Evolutionary conservation across 2,797 vertebrate species (phyloP).

Genomic region (Pygocentrus nattereri): DNA sequence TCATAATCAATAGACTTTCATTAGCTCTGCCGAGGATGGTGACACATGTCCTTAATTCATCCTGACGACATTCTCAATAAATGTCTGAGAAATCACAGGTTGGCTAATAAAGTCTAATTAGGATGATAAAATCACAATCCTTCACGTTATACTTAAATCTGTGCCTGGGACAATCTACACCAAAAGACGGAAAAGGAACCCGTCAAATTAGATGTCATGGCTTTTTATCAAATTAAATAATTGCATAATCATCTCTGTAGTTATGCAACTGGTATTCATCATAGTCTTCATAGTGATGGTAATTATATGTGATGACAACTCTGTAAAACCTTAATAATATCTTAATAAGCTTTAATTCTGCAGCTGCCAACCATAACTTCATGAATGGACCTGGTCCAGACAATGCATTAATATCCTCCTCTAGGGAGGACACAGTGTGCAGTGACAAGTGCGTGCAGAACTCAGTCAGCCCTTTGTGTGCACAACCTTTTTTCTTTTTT

Average conservation of each 20-base stretch:
- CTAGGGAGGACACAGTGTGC: too few relatives aligned
- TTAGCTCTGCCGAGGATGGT: conserved; percentile 21
- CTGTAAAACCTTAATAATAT: not conserved
- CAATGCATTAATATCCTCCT: not conserved
- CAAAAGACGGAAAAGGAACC: conserved; percentile 16
- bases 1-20: conserved; percentile 10
- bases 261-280: conserved; percentile 40
- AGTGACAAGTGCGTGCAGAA: too few relatives aligned
- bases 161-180: conserved; percentile 35
- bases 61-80: conserved; percentile 9
- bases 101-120: conserved; percentile 28
- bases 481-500: too few relatives aligned
- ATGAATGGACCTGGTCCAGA: not conserved
- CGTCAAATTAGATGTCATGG: conserved; percentile 31
- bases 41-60: conserved; percentile 7
- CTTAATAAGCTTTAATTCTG: not conserved
- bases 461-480: too few relatives aligned
- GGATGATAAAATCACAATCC: conserved; percentile 32
- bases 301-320: not conserved
- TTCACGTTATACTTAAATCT: conserved; percentile 28
- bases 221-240: conserved; percentile 34
- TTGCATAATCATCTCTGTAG: conserved; percentile 10
- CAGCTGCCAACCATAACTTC: not conserved
- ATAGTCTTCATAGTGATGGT: not conserved
- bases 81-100: conserved; percentile 30